Evolutionary conservation across 2,113 vertebrate species (phyloP).

Genomic region (Oreotrochilus melanogaster): DNA sequence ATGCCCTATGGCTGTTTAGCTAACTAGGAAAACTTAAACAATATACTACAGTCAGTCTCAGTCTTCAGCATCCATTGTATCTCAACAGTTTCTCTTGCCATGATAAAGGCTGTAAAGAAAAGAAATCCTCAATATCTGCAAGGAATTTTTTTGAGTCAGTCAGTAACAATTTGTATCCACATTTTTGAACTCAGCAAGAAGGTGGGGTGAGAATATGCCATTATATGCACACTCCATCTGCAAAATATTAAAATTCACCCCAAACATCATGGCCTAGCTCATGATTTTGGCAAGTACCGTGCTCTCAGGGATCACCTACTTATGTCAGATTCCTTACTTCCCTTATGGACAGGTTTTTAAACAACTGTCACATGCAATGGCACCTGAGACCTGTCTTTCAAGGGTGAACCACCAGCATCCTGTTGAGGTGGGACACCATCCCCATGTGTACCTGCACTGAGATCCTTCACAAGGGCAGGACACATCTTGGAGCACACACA

Average conservation of each 20-base stretch:
- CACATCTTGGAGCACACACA: not conserved
- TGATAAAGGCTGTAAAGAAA: conserved; percentile 46
- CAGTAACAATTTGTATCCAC: conserved; percentile 18
- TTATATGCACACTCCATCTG: conserved; percentile 33
- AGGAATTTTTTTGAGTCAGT: conserved; percentile 26
- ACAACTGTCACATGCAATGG: conserved; percentile 15
- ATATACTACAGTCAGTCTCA: conserved; percentile 11
- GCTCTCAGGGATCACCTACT: conserved; percentile 20
- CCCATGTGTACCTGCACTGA: not conserved
- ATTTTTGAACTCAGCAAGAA: conserved; percentile 4
- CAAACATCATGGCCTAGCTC: conserved; percentile 24
- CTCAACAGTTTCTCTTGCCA: conserved; percentile 1
- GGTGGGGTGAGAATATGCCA: not conserved
- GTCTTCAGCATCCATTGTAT: not conserved
- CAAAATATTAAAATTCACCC: conserved; percentile 54
- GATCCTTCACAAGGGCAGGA: not conserved
- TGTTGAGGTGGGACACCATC: not conserved
- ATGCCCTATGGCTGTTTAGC: conserved; percentile 45
- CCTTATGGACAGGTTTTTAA: conserved; percentile 45
- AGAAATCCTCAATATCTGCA: not conserved
- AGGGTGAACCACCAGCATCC: not conserved
- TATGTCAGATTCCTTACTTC: conserved; percentile 46
- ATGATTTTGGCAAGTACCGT: conserved; percentile 45
- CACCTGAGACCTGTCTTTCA: not conserved
- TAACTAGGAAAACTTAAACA: conserved; percentile 43